A percentile compares a stretch with the other conserved stretches of the same genome.
phyloP scores from a whole-genome alignment of 2,888 invertebrate species.

The Spisula solida region DNA sequence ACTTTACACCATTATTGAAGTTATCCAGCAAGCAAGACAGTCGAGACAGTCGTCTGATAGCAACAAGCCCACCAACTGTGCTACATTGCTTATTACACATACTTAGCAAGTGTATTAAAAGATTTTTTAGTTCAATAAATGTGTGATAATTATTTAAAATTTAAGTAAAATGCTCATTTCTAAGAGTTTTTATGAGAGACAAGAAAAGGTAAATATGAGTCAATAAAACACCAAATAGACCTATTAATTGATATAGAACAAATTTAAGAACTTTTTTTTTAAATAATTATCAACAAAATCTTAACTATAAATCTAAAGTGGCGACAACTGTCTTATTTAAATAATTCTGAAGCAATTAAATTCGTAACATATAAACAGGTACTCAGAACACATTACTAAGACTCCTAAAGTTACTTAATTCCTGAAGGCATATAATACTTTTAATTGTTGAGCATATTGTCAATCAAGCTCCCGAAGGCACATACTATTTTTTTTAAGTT shows the following conservation, averaged over 20 bases:
- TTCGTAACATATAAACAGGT: no score
- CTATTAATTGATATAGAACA: no score
- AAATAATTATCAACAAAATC: no score
- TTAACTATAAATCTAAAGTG: neutral
- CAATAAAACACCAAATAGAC: neutral
- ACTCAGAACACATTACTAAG: no score
- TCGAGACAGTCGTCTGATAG: neutral
- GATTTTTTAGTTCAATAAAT: neutral
- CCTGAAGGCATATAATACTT: no score
- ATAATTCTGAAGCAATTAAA: neutral
- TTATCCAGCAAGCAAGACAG: neutral
- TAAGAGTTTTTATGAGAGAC: neutral
- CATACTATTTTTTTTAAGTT: neutral
- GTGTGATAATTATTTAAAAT: neutral
- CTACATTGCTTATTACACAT: neutral
- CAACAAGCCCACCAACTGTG: slow-evolving; percentile 6
- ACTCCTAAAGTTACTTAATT: no score
- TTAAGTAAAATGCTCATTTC: neutral
- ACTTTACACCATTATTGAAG: neutral
- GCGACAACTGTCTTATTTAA: neutral
- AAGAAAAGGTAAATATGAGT: neutral
- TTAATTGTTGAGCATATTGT: neutral
- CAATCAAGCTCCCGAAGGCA: neutral
- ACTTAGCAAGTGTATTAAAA: neutral
- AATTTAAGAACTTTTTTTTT: no score